These are phyloP conservation scores for Siniperca obscura DNA, from an alignment of 2,797 vertebrate genomes.

Conservation along the genomic window DNA sequence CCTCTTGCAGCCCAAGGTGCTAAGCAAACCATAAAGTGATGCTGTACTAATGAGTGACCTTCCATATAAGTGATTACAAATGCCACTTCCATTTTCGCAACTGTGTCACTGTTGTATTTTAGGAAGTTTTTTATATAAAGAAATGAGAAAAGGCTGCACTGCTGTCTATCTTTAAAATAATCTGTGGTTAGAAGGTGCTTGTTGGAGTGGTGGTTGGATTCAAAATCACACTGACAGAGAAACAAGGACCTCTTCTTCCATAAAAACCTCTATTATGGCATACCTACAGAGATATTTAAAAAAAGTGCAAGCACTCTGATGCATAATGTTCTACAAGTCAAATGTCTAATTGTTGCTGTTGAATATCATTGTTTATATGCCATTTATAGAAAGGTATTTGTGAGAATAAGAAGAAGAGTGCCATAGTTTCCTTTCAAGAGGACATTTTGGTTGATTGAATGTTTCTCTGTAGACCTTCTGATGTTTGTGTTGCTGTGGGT, in stretches of 20 bases:
- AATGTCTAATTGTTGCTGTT: slow-evolving; percentile 14
- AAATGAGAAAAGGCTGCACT: neutral
- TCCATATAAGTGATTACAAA: slow-evolving; percentile 20
- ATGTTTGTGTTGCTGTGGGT: slow-evolving; percentile 38
- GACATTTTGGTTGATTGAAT: slow-evolving; percentile 21
- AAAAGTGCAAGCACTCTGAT: slow-evolving; percentile 1
- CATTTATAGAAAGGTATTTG: neutral
- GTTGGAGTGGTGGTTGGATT: slow-evolving; percentile 51
- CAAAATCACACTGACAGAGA: slow-evolving; percentile 55
- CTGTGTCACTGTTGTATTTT: slow-evolving; percentile 14
- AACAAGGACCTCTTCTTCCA: slow-evolving; percentile 40
- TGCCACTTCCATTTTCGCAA: slow-evolving; percentile 35
- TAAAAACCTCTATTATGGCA: slow-evolving; percentile 1
- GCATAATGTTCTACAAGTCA: neutral
- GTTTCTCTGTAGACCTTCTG: slow-evolving; percentile 35
- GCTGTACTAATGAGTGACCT: neutral
- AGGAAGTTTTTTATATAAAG: neutral
- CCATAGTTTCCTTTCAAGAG: slow-evolving; percentile 36
- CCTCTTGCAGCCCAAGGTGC: slow-evolving; percentile 34
- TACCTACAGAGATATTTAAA: neutral
- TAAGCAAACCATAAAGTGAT: slow-evolving; percentile 34
- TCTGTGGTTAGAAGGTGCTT: slow-evolving; percentile 18
- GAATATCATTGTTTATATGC: slow-evolving; percentile 7
- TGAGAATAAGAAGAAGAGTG: slow-evolving; percentile 22
- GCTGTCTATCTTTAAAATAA: neutral